A percentile compares a stretch with the other conserved stretches of the same genome.
These are phyloP conservation scores for Drosophila nigrodunni DNA, from an alignment of 1,140 invertebrate species.

Conservation along the genomic window DNA sequence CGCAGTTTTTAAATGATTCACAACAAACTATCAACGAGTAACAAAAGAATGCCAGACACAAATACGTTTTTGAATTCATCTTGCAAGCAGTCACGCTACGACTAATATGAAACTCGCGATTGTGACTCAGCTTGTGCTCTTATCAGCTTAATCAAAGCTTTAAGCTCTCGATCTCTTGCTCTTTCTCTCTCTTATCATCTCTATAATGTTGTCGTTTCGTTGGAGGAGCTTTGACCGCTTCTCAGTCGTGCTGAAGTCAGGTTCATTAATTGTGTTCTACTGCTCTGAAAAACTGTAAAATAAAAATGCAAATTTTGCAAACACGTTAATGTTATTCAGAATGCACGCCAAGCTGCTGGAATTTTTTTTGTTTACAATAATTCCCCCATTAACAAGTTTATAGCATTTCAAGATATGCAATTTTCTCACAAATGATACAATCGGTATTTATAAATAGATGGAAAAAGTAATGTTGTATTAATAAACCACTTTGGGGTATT, in stretches of 20 bases:
- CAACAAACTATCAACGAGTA: not conserved
- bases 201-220: not conserved
- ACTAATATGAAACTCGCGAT: not conserved
- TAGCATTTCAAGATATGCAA: not conserved
- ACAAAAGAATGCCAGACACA: not conserved
- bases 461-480: not conserved
- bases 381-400: too few relatives aligned
- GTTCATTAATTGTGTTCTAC: not conserved
- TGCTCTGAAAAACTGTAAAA: not conserved
- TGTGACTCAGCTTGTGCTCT: not conserved
- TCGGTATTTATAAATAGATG: not conserved
- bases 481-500: not conserved
- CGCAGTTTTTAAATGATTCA: not conserved
- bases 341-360: not conserved
- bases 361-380: too few relatives aligned
- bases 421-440: not conserved
- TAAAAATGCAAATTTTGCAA: not conserved
- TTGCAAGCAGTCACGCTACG: not conserved
- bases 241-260: not conserved
- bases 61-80: not conserved
- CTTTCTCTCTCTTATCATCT: not conserved
- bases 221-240: too few relatives aligned
- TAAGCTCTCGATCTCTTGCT: not conserved
- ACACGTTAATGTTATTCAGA: not conserved
- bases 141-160: not conserved